phyloP scores from a whole-genome alignment of 92 coral and sea anemone genomes.

The Diadumene lineata region DNA sequence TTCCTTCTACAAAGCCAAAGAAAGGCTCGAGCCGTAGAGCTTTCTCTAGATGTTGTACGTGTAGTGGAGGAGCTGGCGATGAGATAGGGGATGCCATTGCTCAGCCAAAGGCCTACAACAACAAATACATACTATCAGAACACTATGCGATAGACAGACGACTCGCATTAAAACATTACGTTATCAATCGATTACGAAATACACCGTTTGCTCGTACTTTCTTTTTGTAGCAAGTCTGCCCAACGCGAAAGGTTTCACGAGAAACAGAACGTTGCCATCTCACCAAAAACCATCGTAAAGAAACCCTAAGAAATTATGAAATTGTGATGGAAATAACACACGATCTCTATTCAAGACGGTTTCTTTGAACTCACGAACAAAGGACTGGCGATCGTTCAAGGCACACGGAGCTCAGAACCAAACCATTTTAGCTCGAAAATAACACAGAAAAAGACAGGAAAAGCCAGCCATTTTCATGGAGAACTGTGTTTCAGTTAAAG shows the following conservation, averaged over 20 bases:
- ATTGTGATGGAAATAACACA: conserved; percentile 4
- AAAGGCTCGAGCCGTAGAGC: conserved; percentile 90
- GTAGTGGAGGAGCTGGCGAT: conserved; percentile 92
- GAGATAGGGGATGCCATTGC: conserved; percentile 83
- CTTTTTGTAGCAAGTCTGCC: conserved; percentile 31
- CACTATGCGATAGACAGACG: background rate
- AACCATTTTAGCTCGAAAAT: conserved; percentile 22
- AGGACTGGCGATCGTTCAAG: conserved; percentile 35
- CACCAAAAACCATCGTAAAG: conserved; percentile 7
- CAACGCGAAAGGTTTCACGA: conserved; percentile 33
- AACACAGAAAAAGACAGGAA: conserved; percentile 41
- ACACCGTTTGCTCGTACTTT: conserved; percentile 13
- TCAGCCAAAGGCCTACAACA: conserved; percentile 20
- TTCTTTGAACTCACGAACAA: conserved; percentile 41
- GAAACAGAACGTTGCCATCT: background rate
- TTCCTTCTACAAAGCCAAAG: conserved; percentile 82
- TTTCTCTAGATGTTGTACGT: conserved; percentile 94
- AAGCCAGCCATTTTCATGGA: conserved; percentile 29
- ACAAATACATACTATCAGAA: background rate
- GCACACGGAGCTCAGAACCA: conserved; percentile 6
- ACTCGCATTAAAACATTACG: conserved; percentile 15
- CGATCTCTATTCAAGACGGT: background rate
- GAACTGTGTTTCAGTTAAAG: conserved; percentile 59
- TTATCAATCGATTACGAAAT: conserved; percentile 37
- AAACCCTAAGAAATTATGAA: background rate